These are phyloP conservation scores for Criorhina ranunculi DNA, from an alignment of 2,888 invertebrate genomes.

Conservation along the genomic window DNA sequence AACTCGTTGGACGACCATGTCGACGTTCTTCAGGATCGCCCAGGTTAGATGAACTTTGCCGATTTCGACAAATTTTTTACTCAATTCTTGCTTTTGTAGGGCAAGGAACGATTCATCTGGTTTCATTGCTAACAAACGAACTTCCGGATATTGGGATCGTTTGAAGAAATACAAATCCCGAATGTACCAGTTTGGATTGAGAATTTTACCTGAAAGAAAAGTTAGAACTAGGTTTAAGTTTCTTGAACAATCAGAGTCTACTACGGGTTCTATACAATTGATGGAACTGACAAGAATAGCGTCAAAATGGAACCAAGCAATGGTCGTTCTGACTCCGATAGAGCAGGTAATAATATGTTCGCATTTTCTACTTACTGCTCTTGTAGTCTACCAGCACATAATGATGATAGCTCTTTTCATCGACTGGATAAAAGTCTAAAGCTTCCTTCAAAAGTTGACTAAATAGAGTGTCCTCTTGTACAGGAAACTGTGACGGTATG, in stretches of 20 bases:
- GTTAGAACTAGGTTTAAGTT: not conserved
- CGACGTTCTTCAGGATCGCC: slow-evolving; percentile 96
- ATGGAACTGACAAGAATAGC: too few relatives aligned
- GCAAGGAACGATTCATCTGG: slow-evolving; percentile 95
- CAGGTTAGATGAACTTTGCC: slow-evolving; percentile 97
- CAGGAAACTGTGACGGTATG: slow-evolving; percentile 99
- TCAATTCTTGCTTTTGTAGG: slow-evolving; percentile 94
- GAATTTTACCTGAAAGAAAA: slow-evolving; percentile 92
- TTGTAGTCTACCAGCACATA: slow-evolving; percentile 99
- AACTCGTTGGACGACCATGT: slow-evolving; percentile 98
- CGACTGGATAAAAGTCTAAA: slow-evolving; percentile 98
- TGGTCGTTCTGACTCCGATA: too few relatives aligned
- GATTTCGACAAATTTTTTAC: slow-evolving; percentile 97
- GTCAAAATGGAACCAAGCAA: too few relatives aligned
- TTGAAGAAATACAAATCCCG: slow-evolving; percentile 98
- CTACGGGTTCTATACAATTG: too few relatives aligned
- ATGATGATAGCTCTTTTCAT: slow-evolving; percentile 93
- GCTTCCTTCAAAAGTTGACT: slow-evolving; percentile 97
- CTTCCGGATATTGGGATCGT: slow-evolving; percentile 98
- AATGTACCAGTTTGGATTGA: slow-evolving; percentile 97
- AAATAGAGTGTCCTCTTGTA: slow-evolving; percentile 99
- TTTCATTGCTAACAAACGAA: slow-evolving; percentile 96
- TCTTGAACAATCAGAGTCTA: too few relatives aligned
- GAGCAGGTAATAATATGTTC: too few relatives aligned
- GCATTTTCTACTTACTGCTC: slow-evolving; percentile 90